Evolutionary conservation across 2,888 invertebrate genomes (phyloP).

Genomic region (Agrotis clavis): DNA sequence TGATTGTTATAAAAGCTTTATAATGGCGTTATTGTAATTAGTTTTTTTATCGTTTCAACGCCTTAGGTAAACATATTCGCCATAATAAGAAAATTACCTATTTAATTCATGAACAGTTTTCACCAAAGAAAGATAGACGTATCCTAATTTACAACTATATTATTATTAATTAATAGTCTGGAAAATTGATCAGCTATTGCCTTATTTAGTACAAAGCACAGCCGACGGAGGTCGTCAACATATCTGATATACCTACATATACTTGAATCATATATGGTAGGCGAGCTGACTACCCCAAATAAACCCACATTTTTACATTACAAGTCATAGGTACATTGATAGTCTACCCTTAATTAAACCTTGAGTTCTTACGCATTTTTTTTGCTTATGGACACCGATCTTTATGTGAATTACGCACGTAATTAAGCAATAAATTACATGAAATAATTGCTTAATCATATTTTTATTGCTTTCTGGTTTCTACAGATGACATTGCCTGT

Average conservation of each 20-base stretch:
- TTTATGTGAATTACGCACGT: conserved; percentile 75
- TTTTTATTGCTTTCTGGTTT: conserved; percentile 57
- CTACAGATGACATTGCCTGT: conserved; percentile 60
- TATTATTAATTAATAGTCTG: too few species aligned
- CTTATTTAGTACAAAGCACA: conserved; percentile 27
- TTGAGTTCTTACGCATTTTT: conserved; percentile 40
- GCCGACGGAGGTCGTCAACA: conserved; percentile 33
- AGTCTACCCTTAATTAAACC: conserved; percentile 54
- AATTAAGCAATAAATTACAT: conserved; percentile 81
- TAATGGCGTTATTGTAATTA: conserved; percentile 12
- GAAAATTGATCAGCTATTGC: conserved; percentile 33
- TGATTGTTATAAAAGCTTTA: conserved; percentile 11
- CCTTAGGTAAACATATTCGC: not conserved
- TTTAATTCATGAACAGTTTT: conserved; percentile 27
- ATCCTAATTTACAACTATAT: conserved; percentile 19
- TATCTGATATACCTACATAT: conserved; percentile 29
- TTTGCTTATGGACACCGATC: conserved; percentile 63
- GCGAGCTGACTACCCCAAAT: conserved; percentile 47
- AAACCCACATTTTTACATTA: conserved; percentile 48
- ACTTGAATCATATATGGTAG: conserved; percentile 39
- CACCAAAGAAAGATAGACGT: conserved; percentile 16
- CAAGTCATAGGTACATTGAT: conserved; percentile 55
- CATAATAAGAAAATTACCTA: not conserved
- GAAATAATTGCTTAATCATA: conserved; percentile 75
- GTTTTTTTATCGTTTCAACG: conserved; percentile 12